A percentile compares a stretch with the other conserved stretches of the same genome.
Conservation (phyloP, 2,888 invertebrate species). For the Agrotis clavis region DNA sequence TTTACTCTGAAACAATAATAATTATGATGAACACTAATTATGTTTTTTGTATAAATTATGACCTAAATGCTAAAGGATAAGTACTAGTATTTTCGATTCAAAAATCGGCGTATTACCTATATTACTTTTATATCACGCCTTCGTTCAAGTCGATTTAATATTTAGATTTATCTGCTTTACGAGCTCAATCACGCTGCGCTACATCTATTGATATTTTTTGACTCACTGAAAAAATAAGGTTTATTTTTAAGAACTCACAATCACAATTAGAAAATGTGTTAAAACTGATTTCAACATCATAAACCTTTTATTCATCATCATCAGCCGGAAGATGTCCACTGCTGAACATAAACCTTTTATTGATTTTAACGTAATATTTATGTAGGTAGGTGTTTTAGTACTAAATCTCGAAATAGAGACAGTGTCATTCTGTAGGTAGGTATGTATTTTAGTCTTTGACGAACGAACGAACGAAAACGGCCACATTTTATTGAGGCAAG, state of each 20-base stretch:
- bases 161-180: not conserved
- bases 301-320: not conserved
- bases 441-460: not conserved
- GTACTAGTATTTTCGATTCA: no score
- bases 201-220: not conserved
- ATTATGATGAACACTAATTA: no score
- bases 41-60: no score
- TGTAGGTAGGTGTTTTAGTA: not conserved
- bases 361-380: no score
- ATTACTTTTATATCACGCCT: no score
- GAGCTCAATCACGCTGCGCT: not conserved
- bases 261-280: not conserved
- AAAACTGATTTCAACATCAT: not conserved
- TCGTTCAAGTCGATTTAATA: no score
- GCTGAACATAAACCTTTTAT: not conserved
- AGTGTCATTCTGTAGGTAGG: not conserved
- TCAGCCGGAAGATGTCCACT: no score
- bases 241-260: not conserved
- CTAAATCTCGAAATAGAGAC: not conserved
- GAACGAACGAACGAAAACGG: not conserved
- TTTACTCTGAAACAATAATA: no score
- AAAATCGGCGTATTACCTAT: no score
- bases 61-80: no score
- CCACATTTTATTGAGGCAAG: conserved; percentile 4
- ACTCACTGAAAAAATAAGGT: not conserved